These are phyloP conservation scores for Propithecus deckenii DNA, from an alignment of 2,797 vertebrate genomes.

Conservation along the genomic window DNA sequence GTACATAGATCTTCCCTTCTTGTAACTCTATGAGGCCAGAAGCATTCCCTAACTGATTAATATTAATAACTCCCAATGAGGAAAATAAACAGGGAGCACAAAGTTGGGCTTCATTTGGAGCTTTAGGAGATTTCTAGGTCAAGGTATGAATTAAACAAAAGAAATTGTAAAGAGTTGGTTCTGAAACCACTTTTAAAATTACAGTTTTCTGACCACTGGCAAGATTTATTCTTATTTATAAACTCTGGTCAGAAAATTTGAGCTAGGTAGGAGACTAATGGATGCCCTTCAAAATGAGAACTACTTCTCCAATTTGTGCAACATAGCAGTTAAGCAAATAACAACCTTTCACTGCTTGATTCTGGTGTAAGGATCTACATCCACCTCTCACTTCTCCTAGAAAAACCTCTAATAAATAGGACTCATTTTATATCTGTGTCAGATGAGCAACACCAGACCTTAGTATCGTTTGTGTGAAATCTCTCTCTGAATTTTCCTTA, in stretches of 20 bases:
- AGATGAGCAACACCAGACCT: conserved; percentile 25
- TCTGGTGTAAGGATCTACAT: neutral
- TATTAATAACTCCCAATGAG: neutral
- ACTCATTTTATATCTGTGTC: conserved; percentile 46
- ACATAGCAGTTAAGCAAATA: conserved; percentile 38
- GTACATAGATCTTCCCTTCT: neutral
- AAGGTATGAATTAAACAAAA: neutral
- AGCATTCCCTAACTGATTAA: neutral
- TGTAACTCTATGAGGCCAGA: neutral
- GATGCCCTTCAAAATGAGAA: neutral
- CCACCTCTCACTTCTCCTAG: neutral
- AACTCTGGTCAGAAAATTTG: neutral
- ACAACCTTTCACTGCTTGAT: conserved; percentile 46
- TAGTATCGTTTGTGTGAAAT: neutral
- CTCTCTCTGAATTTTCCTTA: conserved; percentile 11
- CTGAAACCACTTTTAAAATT: neutral
- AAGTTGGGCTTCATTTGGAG: neutral
- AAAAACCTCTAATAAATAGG: conserved; percentile 44
- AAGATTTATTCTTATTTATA: neutral
- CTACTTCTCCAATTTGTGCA: neutral
- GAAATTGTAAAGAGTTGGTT: neutral
- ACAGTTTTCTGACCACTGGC: neutral
- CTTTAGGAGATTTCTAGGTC: neutral
- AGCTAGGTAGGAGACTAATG: neutral
- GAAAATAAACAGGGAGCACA: neutral